Percentiles rank a stretch among this genome's conserved stretches.
Conservation (phyloP, 2,888 invertebrate genomes). For the Stratiomys singularior region DNA sequence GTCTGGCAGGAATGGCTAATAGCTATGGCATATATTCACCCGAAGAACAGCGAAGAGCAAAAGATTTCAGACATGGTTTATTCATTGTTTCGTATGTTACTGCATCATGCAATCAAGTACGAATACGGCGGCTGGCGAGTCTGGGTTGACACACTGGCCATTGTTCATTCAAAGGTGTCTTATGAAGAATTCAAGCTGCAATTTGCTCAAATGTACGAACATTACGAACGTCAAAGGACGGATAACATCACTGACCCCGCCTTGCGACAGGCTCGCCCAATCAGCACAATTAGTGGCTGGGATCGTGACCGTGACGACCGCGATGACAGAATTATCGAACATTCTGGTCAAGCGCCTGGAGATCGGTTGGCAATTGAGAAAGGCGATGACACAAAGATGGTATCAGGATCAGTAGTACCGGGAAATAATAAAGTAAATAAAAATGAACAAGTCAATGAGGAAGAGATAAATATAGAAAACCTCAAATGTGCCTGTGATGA, state of each 20-base stretch:
- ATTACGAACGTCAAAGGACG: constrained; percentile 91
- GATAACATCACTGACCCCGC: constrained; percentile 96
- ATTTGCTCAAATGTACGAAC: constrained; percentile 97
- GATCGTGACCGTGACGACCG: constrained; percentile 72
- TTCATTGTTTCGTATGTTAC: constrained; percentile 93
- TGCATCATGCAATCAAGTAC: constrained; percentile 98
- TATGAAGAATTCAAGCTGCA: constrained; percentile 98
- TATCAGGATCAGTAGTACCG: constrained; percentile 45
- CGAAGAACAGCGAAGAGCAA: constrained; percentile 93
- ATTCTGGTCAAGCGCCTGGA: constrained; percentile 56
- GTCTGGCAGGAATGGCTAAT: constrained; percentile 99
- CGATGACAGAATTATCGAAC: constrained; percentile 42
- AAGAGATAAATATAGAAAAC: constrained; percentile 55
- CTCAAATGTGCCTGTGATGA: constrained; percentile 57
- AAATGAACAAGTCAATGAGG: constrained; percentile 55
- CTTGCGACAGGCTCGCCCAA: constrained; percentile 90
- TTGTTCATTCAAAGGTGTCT: constrained; percentile 98
- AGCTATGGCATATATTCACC: constrained; percentile 98
- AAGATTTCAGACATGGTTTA: constrained; percentile 99
- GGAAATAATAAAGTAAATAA: constrained; percentile 53
- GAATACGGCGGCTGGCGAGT: constrained; percentile 99
- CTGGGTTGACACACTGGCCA: constrained; percentile 99
- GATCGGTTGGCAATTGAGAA: constrained; percentile 63
- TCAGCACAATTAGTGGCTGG: constrained; percentile 97
- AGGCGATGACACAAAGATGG: constrained; percentile 57